These are phyloP conservation scores for Xylophagus ater DNA, from an alignment of 2,888 invertebrate species.

Conservation along the genomic window DNA sequence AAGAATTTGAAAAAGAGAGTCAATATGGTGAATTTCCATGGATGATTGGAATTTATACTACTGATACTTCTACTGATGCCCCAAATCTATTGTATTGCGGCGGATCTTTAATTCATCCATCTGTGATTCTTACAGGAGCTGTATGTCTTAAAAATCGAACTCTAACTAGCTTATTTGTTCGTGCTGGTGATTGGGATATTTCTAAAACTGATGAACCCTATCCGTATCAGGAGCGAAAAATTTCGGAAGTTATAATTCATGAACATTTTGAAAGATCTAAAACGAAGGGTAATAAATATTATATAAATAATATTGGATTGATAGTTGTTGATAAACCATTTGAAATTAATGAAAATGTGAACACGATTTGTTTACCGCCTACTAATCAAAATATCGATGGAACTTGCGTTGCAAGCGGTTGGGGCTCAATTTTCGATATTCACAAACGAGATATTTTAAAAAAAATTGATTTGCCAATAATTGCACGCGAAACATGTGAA, in stretches of 20 bases:
- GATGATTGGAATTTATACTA: conserved; percentile 55
- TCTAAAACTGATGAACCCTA: conserved; percentile 54
- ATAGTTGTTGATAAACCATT: conserved; percentile 50
- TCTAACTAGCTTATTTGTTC: conserved; percentile 30
- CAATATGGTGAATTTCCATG: conserved; percentile 68
- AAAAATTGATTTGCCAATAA: conserved; percentile 55
- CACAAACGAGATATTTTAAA: conserved; percentile 39
- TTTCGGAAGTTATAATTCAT: conserved; percentile 25
- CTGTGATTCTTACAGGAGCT: no score
- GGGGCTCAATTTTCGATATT: no score
- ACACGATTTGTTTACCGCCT: conserved; percentile 50
- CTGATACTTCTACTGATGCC: conserved; percentile 36
- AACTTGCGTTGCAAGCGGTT: conserved; percentile 12
- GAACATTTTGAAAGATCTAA: conserved; percentile 47
- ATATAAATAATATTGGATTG: conserved; percentile 59
- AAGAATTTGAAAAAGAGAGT: conserved; percentile 44
- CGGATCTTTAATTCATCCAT: no score
- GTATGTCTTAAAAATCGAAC: conserved; percentile 10
- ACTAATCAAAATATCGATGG: conserved; percentile 25
- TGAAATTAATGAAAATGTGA: conserved; percentile 50
- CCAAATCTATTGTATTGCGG: conserved; percentile 58
- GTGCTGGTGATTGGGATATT: conserved; percentile 68
- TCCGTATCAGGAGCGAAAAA: conserved; percentile 53
- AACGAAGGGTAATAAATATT: no score
- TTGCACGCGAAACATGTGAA: conserved; percentile 39